Evolutionary conservation across 1,140 invertebrate genomes (phyloP).

Genomic region (Atta colombica): DNA sequence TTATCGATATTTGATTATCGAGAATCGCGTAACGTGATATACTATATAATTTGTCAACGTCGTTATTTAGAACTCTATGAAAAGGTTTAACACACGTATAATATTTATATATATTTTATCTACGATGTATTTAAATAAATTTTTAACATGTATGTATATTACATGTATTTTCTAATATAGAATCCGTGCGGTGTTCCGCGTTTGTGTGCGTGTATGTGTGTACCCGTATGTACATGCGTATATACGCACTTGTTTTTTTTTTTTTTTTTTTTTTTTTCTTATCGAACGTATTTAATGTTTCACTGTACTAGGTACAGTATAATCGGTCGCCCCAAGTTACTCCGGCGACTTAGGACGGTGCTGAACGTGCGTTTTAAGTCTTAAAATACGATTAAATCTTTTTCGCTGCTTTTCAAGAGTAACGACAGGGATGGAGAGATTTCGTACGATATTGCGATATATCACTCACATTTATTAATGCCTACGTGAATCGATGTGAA

Average conservation of each 20-base stretch:
- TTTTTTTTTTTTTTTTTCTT: neutral
- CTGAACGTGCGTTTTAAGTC: constrained; percentile 36
- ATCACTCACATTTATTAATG: constrained; percentile 13
- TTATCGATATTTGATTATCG: constrained; percentile 67
- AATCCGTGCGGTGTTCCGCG: constrained; percentile 37
- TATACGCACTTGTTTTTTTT: constrained; percentile 31
- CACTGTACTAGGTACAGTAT: constrained; percentile 5
- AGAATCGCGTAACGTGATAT: constrained; percentile 67
- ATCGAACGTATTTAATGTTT: constrained; percentile 65
- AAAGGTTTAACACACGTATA: constrained; percentile 65
- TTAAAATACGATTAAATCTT: constrained; percentile 17
- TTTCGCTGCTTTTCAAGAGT: constrained; percentile 15
- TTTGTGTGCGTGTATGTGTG: constrained; percentile 52
- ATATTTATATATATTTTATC: constrained; percentile 11
- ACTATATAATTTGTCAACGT: constrained; percentile 60
- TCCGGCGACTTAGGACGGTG: constrained; percentile 51
- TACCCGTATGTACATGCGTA: constrained; percentile 54
- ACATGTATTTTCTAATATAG: constrained; percentile 30
- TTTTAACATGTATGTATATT: constrained; percentile 42
- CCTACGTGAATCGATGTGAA: constrained; percentile 4
- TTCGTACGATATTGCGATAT: neutral
- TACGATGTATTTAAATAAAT: constrained; percentile 41
- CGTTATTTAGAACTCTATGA: constrained; percentile 62
- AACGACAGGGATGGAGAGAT: neutral
- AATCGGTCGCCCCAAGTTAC: constrained; percentile 5